Conservation (phyloP, 2,113 vertebrate genomes). For the Tursiops truncatus region DNA sequence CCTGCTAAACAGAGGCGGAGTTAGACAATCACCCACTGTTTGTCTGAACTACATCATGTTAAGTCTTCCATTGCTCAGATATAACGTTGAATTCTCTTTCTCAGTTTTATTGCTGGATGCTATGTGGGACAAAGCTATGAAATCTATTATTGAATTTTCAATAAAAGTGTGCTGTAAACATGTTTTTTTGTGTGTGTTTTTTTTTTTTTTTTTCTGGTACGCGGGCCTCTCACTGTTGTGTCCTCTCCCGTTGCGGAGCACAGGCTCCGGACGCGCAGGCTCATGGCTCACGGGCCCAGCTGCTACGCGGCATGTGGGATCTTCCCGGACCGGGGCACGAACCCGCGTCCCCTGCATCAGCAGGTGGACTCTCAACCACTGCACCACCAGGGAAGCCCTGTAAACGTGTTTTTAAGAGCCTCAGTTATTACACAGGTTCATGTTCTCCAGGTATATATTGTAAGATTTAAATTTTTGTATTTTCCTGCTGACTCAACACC, state of each 20-base stretch:
- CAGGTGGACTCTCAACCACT: too few relatives aligned
- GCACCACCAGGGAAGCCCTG: too few relatives aligned
- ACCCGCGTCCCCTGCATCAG: too few relatives aligned
- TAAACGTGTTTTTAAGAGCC: neutral
- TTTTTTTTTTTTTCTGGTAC: neutral
- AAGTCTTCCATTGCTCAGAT: neutral
- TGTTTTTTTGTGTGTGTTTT: neutral
- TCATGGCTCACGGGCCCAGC: too few relatives aligned
- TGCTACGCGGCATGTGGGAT: too few relatives aligned
- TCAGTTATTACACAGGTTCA: neutral
- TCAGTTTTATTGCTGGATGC: neutral
- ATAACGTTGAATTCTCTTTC: fast-evolving
- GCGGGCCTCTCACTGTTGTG: too few relatives aligned
- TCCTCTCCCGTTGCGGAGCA: too few relatives aligned
- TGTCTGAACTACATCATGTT: fast-evolving
- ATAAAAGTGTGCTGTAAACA: neutral
- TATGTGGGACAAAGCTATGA: neutral
- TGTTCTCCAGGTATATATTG: neutral
- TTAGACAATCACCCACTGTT: neutral
- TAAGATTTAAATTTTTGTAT: neutral
- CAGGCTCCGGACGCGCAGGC: too few relatives aligned
- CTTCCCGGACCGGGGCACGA: too few relatives aligned
- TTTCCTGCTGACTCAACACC: neutral
- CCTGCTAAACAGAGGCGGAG: fast-evolving
- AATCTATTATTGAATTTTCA: neutral